Evolutionary conservation across 2,888 invertebrate genomes (phyloP), one percentile per base, ranked within the genome.

Genomic region (Nomada ruficornis): DNA sequence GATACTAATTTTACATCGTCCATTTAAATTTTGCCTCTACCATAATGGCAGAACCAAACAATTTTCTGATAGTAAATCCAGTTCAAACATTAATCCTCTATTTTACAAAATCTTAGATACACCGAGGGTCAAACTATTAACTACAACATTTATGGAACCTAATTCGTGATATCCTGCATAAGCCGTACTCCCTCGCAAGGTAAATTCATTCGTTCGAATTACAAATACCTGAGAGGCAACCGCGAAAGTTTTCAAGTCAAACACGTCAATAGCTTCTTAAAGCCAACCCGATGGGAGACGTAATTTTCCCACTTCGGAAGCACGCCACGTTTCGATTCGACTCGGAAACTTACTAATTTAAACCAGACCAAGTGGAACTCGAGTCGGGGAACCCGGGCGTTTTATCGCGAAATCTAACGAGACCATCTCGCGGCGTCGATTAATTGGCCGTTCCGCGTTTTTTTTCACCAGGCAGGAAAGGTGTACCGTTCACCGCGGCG

Each of bases 231-330:
- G n/a, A 20, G 7, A 1, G n/a, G 10, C n/a, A n/a, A 11, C 18
- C n/a, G 55, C 55, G n/a, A n/a, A 23, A 55, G 55, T 55, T 55
- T 55, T 20, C 55, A 55, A 55, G 23, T 20, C 55, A 55, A 55
- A 55, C 23, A 23, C 55, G 55, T 23, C 55, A 10, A 55, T 55
- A n/a, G 55, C 55, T 55, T 23, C 55, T 55, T 55, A 55, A 55
- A 20, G 18, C 55, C 23, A 20, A 55, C 20, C 55, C 10, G 23
- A 55, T 2, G 55, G n/a, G 23, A 20, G n/a, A 20, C 55, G 55
- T n/a, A 55, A n/a, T 59, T 59, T 13, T 29, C 59, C 18, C 26
- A 15, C 59, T 29, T 59, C 29, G 11, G 29, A 29, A 3, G 59
- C 59, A 13, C 36, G 59, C 59, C 59, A 59, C 59, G 29, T 29